A percentile compares a stretch with the other conserved stretches of the same genome.
Conservation (phyloP, 2,113 vertebrate species). For the Megaceryle torquata region DNA sequence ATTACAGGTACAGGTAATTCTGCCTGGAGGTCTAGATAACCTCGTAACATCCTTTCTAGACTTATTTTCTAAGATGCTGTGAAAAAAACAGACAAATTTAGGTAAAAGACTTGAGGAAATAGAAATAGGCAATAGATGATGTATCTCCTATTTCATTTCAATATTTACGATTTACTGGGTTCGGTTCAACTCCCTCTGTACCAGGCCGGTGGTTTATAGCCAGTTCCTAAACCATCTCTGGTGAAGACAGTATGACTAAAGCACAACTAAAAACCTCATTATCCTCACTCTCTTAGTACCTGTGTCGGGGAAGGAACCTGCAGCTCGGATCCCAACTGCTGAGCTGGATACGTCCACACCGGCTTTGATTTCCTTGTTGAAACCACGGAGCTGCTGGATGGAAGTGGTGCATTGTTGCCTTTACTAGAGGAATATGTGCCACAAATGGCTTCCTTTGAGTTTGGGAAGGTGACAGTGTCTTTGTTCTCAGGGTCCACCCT, state of each 20-base stretch:
- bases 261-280: background rate
- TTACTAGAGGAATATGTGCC: background rate
- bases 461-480: background rate
- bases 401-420: constrained; percentile 13
- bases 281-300: background rate
- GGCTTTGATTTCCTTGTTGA: background rate
- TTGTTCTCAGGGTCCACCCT: background rate
- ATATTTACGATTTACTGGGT: background rate
- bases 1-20: constrained; percentile 44
- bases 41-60: constrained; percentile 20
- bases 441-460: background rate
- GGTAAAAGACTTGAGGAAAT: background rate
- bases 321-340: background rate
- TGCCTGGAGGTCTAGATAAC: constrained; percentile 61
- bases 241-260: background rate
- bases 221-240: background rate
- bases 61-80: background rate
- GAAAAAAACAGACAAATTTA: background rate
- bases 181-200: background rate
- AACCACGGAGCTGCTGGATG: constrained; percentile 24
- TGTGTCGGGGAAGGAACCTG: background rate
- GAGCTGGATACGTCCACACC: background rate
- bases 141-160: background rate
- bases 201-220: background rate
- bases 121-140: background rate